Evolutionary conservation across 1,140 invertebrate species (phyloP).

Genomic region (Samia ricini): DNA sequence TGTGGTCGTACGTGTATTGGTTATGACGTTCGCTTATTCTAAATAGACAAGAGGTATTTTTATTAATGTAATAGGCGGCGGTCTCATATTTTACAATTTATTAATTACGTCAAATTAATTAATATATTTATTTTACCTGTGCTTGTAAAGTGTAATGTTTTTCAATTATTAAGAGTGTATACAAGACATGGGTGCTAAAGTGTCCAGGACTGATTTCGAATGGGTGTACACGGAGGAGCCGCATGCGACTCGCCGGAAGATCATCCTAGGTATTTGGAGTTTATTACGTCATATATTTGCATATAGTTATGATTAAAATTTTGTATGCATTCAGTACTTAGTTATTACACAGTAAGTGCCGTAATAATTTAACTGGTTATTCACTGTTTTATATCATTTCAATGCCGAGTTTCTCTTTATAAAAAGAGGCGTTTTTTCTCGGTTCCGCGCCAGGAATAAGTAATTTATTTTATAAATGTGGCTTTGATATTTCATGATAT

Average conservation of each 20-base stretch:
- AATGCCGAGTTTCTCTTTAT: slow-evolving; percentile 6
- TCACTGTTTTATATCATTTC: neutral
- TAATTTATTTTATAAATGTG: no score
- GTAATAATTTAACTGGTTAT: neutral
- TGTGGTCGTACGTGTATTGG: no score
- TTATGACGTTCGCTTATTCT: neutral
- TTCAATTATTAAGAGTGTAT: slow-evolving; percentile 3
- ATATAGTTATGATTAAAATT: slow-evolving; percentile 6
- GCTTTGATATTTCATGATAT: no score
- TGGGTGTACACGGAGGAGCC: slow-evolving; percentile 98
- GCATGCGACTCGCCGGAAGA: slow-evolving; percentile 95
- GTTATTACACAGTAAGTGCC: neutral
- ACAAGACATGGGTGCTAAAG: slow-evolving; percentile 66
- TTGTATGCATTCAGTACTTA: neutral
- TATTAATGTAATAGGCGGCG: neutral
- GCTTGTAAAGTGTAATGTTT: neutral
- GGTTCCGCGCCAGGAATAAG: neutral
- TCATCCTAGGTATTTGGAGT: slow-evolving; percentile 90
- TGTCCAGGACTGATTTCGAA: slow-evolving; percentile 85
- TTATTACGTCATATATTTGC: slow-evolving; percentile 39
- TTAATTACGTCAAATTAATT: neutral
- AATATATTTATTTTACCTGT: neutral
- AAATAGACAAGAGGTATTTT: neutral
- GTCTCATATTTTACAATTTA: neutral
- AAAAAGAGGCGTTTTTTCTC: slow-evolving; percentile 1